A percentile compares a stretch with the other conserved stretches of the same genome.
Conservation (phyloP, 1,140 invertebrate species). For the Pararge aegeria region DNA sequence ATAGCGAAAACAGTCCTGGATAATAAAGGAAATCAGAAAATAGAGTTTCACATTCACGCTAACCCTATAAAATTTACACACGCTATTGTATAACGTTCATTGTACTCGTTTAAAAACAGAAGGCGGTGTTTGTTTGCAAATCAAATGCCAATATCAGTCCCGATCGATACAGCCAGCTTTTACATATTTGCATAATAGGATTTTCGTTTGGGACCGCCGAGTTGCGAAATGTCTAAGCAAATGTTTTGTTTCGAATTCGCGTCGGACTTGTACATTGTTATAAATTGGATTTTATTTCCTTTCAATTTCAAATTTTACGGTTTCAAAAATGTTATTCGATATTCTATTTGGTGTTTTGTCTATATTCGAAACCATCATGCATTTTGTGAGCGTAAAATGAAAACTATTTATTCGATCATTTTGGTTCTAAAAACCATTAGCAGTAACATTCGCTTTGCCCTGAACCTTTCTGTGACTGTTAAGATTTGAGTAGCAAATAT, state of each 20-base stretch:
- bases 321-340: conserved; percentile 3
- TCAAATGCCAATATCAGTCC: conserved; percentile 65
- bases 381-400: too few species aligned
- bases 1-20: background rate
- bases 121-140: conserved; percentile 67
- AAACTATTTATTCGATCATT: too few species aligned
- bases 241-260: conserved; percentile 28
- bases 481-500: too few species aligned
- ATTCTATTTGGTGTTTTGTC: background rate
- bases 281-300: conserved; percentile 13
- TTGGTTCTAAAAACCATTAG: too few species aligned
- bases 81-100: background rate
- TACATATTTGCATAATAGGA: conserved; percentile 72
- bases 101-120: conserved; percentile 58
- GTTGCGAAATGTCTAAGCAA: conserved; percentile 41
- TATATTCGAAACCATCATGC: background rate
- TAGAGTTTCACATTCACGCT: background rate
- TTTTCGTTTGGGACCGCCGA: conserved; percentile 45
- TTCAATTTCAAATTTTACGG: conserved; percentile 2
- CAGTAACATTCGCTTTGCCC: too few species aligned
- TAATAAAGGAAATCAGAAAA: background rate
- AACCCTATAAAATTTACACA: conserved; percentile 5
- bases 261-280: conserved; percentile 19
- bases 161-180: conserved; percentile 67
- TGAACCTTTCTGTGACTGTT: too few species aligned